Evolutionary conservation across 2,888 invertebrate species (phyloP), one percentile per base, ranked within the genome.

Genomic region (Dasysyrphus tricinctus): DNA sequence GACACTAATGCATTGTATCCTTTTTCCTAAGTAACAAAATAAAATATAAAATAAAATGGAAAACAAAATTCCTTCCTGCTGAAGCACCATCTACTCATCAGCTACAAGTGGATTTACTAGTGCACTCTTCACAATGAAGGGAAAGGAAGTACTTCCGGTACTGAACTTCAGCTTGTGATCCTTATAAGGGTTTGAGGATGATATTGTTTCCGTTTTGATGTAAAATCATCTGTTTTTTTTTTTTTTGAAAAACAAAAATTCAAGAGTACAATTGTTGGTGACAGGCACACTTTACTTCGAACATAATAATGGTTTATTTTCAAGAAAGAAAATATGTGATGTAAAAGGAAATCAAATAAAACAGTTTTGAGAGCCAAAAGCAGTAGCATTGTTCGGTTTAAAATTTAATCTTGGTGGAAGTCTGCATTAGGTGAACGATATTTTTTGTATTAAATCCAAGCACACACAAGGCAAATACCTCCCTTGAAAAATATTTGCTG

Each of bases 1-100:
- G 63, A 80, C 69, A 70, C 63, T 80, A 76, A 80, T 75, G 59
- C 75, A 75, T 70, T 61, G 75, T 51, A 74, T 74, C 34, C 59
- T 61, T 61, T 59, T 69, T 47, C 2, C 12, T 34, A n/a, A 42
- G 9, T 44, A 5, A 34, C 70, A 61, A 72, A 44, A 29, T 14
- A 42, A 42, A 42, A 42, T n/a, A n/a, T n/a, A 39, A 11, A 32
- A n/a, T 32, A 44, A 44, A 47, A 63, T 11, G 63, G 34, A 57
- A 57, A 34, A 51, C 51, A 61, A 39, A 39, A 44, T 63, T 47
- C 32, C 32, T 29, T 63, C 63, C 63, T 63, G 63, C 8, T 6
- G 44, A 44, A 63, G 44, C 29, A 24, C 24, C 24, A 24, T 24
- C 24, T 24, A 24, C 29, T 9, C 37, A 37, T 37, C 37, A 29